Conservation (phyloP, 2,113 vertebrate genomes). For the Typhlomys cinereus region DNA sequence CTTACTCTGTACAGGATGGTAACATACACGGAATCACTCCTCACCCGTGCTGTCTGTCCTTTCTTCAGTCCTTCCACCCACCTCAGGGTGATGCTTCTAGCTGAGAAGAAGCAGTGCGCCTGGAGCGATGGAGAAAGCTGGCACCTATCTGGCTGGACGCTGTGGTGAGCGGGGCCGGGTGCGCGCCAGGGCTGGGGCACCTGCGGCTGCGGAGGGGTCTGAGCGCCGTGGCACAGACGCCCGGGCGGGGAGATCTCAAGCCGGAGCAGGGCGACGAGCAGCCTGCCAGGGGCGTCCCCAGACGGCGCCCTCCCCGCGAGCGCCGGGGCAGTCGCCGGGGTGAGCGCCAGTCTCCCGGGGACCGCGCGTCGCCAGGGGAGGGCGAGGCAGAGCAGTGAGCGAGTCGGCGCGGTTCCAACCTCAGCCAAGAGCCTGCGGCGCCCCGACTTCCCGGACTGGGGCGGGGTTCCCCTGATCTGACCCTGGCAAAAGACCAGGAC, state of each 20-base stretch:
- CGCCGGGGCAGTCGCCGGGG: neutral
- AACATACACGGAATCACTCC: neutral
- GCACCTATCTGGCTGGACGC: neutral
- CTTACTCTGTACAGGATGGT: neutral
- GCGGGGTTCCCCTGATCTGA: neutral
- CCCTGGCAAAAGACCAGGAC: fast-evolving
- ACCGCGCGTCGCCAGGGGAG: neutral
- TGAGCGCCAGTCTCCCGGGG: neutral
- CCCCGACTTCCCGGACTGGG: neutral
- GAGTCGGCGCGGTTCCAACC: neutral
- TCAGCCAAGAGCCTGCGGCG: neutral
- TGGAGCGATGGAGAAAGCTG: neutral
- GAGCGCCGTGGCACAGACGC: neutral
- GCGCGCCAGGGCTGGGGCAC: slow-evolving; percentile 13
- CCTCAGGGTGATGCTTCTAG: neutral
- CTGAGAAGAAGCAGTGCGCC: neutral
- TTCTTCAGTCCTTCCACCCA: neutral
- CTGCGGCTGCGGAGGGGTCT: neutral
- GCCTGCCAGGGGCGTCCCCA: neutral
- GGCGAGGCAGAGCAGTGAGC: neutral
- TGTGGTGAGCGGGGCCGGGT: neutral
- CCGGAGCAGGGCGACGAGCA: neutral
- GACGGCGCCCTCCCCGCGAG: neutral
- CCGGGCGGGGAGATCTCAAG: neutral
- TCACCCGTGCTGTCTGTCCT: neutral